Evolutionary conservation across 2,888 invertebrate species (phyloP).

Genomic region (Drosophila mettleri): DNA sequence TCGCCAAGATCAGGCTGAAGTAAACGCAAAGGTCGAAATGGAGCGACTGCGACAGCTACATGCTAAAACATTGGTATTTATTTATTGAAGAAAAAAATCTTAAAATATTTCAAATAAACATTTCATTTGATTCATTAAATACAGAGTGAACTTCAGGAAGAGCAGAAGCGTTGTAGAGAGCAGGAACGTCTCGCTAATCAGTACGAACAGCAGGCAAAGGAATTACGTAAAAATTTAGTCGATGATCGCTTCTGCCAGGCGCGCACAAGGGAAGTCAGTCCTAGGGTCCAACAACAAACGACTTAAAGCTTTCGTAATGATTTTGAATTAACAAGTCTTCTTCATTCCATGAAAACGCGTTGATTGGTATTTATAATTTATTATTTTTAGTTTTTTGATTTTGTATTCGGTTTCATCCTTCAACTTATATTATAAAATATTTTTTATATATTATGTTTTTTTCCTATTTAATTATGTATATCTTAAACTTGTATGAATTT

Average conservation of each 20-base stretch:
- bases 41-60: conserved; percentile 73
- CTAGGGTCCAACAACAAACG: conserved; percentile 53
- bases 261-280: conserved; percentile 71
- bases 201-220: conserved; percentile 82
- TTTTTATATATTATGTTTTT: conserved; percentile 14
- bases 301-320: conserved; percentile 23
- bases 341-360: too few species aligned
- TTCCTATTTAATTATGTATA: too few species aligned
- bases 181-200: conserved; percentile 80
- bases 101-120: neutral
- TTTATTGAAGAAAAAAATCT: too few species aligned
- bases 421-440: neutral
- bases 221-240: conserved; percentile 81
- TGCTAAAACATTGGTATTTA: conserved; percentile 77
- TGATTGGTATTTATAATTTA: too few species aligned
- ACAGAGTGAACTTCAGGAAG: conserved; percentile 77
- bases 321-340: neutral
- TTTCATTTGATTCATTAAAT: neutral
- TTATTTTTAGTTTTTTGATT: neutral
- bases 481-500: too few species aligned
- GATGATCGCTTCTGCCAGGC: conserved; percentile 83
- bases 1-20: conserved; percentile 76
- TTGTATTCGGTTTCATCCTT: conserved; percentile 7
- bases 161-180: conserved; percentile 74
- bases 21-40: conserved; percentile 79